phyloP scores from a whole-genome alignment of 2,797 vertebrate genomes.

The Lagocephalus sceleratus region DNA sequence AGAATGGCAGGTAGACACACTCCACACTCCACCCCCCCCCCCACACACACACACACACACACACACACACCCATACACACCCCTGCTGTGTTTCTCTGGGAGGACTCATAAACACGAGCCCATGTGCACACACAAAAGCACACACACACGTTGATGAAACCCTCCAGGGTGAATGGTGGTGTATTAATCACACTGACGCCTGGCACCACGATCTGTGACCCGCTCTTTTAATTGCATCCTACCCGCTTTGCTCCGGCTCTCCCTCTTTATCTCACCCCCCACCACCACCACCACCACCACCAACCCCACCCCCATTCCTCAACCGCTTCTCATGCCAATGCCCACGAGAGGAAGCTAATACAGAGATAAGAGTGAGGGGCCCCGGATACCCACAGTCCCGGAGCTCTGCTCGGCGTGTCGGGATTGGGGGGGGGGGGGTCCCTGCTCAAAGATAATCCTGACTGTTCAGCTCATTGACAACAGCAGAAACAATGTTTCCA shows the following conservation, averaged over 20 bases:
- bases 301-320: conserved; percentile 56
- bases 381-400: conserved; percentile 30
- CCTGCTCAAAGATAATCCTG: too few species aligned
- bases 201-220: conserved; percentile 73
- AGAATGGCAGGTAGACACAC: too few species aligned
- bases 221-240: conserved; percentile 79
- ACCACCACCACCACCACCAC: conserved; percentile 6
- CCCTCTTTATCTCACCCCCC: conserved; percentile 64
- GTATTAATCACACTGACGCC: conserved; percentile 71
- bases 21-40: too few species aligned
- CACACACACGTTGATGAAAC: conserved; percentile 35
- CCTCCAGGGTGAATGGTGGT: conserved; percentile 62
- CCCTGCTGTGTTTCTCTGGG: conserved; percentile 43
- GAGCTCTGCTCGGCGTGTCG: conserved; percentile 18
- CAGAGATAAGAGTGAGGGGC: conserved; percentile 54
- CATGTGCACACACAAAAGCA: conserved; percentile 14
- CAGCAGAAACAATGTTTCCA: too few species aligned
- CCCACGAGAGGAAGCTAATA: conserved; percentile 62
- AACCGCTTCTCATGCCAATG: conserved; percentile 41
- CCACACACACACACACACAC: too few species aligned
- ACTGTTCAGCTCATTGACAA: too few species aligned
- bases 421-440: too few species aligned
- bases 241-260: conserved; percentile 67
- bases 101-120: conserved; percentile 34
- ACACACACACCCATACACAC: too few species aligned